Evolutionary conservation across 1,140 invertebrate genomes (phyloP), one percentile per base, ranked within the genome.

Genomic region (Ostrea denselamellosa): DNA sequence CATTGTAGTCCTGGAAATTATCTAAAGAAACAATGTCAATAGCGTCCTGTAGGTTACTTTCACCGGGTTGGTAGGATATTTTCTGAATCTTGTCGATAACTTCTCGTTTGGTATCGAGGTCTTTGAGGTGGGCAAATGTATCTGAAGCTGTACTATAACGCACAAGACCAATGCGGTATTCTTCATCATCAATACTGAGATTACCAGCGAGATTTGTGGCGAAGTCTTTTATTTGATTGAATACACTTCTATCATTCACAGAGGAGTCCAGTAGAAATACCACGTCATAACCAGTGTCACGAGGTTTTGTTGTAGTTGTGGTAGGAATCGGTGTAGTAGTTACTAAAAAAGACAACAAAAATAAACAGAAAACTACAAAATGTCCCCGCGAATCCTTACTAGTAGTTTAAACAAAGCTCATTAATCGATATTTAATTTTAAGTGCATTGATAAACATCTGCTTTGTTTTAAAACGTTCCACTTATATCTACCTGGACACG

Each of bases 191-290:
- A 17, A 93, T 90, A 58, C 90, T 90, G 56, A 93, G 68, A 83
- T 89, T 54, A 14, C 88, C 77, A 19, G 90, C 89, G n/a, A 93
- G 89, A 28, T 87, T 65, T 2, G 83, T 87, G 19, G 91, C 90
- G 83, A 92, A 92, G 44, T 89, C 85, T 54, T 91, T 92, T 91
- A 94, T 93, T 92, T 92, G 93, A 0, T 87, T 77, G 85, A 92
- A 93, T 12, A 87, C 53, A 9, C 28, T 25, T 12, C 86, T 87
- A 22, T 90, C 87, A 77, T 86, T 90, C 10, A 92, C 93, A 0
- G 93, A 92, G 0, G 92, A 92, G 82, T 94, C 94, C 12, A 94
- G 81, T 52, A 94, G 91, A 56, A 94, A 89, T 10, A 94, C 86
- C 3, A 94, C 52, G 94, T 96, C 91, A 86, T 90, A 91, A 25